Base-by-base conservation (phyloP, 2,113 vertebrate genomes). In the Pomatorhinus ruficollis region DNA sequence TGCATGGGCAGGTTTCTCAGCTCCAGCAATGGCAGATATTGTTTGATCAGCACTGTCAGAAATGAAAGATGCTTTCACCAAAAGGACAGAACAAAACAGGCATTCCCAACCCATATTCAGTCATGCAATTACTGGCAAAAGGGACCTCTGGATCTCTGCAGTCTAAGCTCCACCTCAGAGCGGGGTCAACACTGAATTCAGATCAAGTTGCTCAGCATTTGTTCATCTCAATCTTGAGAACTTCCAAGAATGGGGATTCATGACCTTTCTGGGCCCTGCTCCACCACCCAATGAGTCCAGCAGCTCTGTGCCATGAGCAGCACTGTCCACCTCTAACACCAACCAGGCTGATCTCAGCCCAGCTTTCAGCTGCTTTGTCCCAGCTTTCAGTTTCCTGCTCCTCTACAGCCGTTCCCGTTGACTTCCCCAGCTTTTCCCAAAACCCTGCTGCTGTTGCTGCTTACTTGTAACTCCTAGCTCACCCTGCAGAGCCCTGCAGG, bases 401-500 rank as follows among this genome's bases (percentile, higher is more conserved):
- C 23, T 21, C n/a, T 21, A 33, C 25, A 76, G 40, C 44, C 40
- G 12, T 27, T 42, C 28, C 69, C 5, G 0, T 22, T 10, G 11
- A 19, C 57, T 57, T 79, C 14, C 24, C 12, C 53, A 85, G 40
- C 57, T 76, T 76, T 93, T 63, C 57, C 61, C 42, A 25, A 87
- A 85, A 40, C 21, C 31, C 74, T 80, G 39, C 61, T 78, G 64
- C 72, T 57, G 27, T n/a, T 72, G 33, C 35, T 49, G 60, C 75
- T 91, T 16, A 5, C 54, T 61, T 8, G 5, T 25, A 39, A 42
- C 76, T 89, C 84, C 64, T 19, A 35, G 13, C 72, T 93, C 81
- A 63, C 25, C 56, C 72, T 72, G 18, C 57, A 82, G 86, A 92
- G 56, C 82, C 31, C 59, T 68, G 71, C 80, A 87, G 74, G 94